phyloP scores from a whole-genome alignment of 2,888 invertebrate genomes.

The Patella ulyssiponensis region DNA sequence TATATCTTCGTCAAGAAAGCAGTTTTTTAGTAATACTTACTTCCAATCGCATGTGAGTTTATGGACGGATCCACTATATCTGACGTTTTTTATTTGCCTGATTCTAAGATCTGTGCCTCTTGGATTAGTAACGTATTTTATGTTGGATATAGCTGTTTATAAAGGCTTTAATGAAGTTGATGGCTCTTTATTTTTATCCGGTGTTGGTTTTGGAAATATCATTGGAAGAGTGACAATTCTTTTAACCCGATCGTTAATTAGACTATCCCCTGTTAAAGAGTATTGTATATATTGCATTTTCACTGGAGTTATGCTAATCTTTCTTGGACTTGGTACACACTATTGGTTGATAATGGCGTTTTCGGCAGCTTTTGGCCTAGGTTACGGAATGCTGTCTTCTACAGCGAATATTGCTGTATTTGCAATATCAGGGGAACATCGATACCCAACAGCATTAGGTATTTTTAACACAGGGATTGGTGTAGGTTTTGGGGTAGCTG shows the following conservation, averaged over 20 bases:
- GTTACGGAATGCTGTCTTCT: neutral
- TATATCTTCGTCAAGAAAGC: neutral
- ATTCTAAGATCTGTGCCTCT: neutral
- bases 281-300: neutral
- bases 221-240: neutral
- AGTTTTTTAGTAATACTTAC: neutral
- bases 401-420: neutral
- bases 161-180: neutral
- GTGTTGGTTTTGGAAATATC: neutral
- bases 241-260: neutral
- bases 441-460: slow-evolving; percentile 6
- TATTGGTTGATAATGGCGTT: neutral
- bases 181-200: neutral
- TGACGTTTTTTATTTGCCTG: neutral
- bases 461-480: slow-evolving; percentile 1
- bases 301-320: neutral
- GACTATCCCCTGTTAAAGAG: neutral
- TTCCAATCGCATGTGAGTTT: neutral
- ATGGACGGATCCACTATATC: neutral
- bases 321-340: neutral
- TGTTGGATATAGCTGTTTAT: neutral
- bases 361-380: neutral
- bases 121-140: neutral
- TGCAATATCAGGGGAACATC: neutral
- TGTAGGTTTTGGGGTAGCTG: neutral